These are phyloP conservation scores for Castor canadensis DNA, from an alignment of 2,113 vertebrate genomes.

Conservation along the genomic window DNA sequence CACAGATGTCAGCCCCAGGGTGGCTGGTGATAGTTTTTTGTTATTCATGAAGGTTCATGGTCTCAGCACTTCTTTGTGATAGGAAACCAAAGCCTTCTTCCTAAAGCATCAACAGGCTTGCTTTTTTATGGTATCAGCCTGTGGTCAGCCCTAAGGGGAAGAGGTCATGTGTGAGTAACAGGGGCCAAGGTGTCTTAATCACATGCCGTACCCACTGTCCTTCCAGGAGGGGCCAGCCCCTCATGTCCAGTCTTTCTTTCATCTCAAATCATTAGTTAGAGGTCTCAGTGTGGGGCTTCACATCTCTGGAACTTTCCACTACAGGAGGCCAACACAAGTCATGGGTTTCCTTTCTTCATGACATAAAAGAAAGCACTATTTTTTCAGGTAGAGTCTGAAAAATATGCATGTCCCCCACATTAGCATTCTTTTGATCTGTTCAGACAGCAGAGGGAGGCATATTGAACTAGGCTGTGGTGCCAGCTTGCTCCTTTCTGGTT, in stretches of 20 bases:
- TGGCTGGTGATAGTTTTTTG: neutral
- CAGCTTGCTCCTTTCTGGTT: neutral
- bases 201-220: neutral
- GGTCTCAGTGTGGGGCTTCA: constrained; percentile 5
- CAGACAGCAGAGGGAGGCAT: neutral
- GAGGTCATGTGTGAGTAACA: neutral
- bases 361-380: constrained; percentile 64
- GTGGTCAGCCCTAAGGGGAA: neutral
- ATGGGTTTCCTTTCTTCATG: neutral
- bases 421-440: constrained; percentile 55
- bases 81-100: neutral
- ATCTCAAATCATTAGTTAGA: neutral
- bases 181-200: neutral
- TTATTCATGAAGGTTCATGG: neutral
- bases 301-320: constrained; percentile 55
- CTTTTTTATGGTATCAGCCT: neutral
- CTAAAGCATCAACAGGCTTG: neutral
- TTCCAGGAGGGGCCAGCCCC: neutral
- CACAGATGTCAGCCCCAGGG: neutral
- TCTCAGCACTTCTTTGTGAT: neutral
- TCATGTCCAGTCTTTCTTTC: neutral
- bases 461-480: neutral
- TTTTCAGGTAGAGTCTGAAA: constrained; percentile 38
- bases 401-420: neutral
- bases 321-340: constrained; percentile 46